Percentiles rank a stretch among this genome's conserved stretches.
phyloP scores from a whole-genome alignment of 1,140 invertebrate species.

The Eriocheir sinensis region DNA sequence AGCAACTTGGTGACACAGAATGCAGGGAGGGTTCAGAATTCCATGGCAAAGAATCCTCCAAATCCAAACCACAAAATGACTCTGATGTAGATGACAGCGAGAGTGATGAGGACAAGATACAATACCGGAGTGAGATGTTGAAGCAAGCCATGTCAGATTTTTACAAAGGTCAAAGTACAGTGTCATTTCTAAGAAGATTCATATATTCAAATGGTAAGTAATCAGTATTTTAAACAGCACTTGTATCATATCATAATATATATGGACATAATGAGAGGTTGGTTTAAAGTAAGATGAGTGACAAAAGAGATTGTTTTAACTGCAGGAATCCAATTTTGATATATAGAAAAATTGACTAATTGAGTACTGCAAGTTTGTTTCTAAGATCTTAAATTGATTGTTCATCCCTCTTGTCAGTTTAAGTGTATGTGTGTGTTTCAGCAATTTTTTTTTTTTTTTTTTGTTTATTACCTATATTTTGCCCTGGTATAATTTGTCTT shows the following conservation, averaged over 20 bases:
- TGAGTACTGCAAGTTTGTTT: too few species aligned
- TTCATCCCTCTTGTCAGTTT: too few species aligned
- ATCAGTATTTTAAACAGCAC: neutral
- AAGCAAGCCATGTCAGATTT: conserved; percentile 80
- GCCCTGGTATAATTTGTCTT: too few species aligned
- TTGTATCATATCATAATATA: too few species aligned
- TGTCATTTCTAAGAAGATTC: conserved; percentile 56
- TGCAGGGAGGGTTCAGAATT: conserved; percentile 33
- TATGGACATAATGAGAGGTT: too few species aligned
- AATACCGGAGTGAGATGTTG: conserved; percentile 89
- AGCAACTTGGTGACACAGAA: conserved; percentile 19
- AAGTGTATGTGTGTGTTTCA: too few species aligned
- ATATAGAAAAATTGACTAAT: too few species aligned
- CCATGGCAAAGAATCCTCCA: conserved; percentile 48
- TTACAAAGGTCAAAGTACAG: conserved; percentile 69
- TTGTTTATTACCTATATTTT: too few species aligned
- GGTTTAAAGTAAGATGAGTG: neutral
- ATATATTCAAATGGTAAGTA: conserved; percentile 74
- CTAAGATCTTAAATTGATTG: too few species aligned
- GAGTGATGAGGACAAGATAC: conserved; percentile 84
- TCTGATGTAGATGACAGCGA: conserved; percentile 71
- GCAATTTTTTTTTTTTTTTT: too few species aligned
- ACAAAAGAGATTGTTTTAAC: too few species aligned
- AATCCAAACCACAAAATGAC: conserved; percentile 60
- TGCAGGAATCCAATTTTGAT: too few species aligned